Evolutionary conservation across 2,888 invertebrate genomes (phyloP).

Genomic region (Geophilus truncorum): DNA sequence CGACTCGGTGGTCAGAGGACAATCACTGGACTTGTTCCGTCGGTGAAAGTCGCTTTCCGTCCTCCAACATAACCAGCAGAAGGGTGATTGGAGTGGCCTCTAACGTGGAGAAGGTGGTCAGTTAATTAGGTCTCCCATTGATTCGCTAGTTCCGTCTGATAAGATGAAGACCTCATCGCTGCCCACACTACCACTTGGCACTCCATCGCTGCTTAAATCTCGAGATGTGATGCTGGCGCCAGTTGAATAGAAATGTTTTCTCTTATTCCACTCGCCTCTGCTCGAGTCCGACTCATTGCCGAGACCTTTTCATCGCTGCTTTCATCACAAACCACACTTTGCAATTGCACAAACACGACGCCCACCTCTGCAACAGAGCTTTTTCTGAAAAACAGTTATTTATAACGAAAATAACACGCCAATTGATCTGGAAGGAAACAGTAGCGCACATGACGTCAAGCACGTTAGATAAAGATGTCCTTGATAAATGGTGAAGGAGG

Average conservation of each 20-base stretch:
- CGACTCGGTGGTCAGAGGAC: not conserved
- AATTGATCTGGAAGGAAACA: not conserved
- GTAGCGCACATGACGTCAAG: constrained; percentile 6
- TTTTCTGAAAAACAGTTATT: not conserved
- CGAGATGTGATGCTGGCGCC: constrained; percentile 11
- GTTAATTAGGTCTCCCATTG: constrained; percentile 22
- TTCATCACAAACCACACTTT: not conserved
- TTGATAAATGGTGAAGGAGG: not conserved
- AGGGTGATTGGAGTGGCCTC: constrained; percentile 19
- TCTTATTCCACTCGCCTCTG: not conserved
- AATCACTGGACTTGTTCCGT: constrained; percentile 10
- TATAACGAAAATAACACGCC: not conserved
- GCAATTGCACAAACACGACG: not conserved
- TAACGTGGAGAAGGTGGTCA: constrained; percentile 24
- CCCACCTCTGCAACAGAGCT: not conserved
- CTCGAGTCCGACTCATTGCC: not conserved
- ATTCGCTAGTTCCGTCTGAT: constrained; percentile 27
- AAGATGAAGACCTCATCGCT: constrained; percentile 27
- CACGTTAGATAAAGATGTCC: constrained; percentile 11
- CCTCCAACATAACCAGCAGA: constrained; percentile 1
- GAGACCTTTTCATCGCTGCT: not conserved
- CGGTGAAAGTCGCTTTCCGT: not conserved
- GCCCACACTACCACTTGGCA: constrained; percentile 23
- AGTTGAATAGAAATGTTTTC: constrained; percentile 21
- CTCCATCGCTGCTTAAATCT: constrained; percentile 18